Percentiles rank a stretch among this genome's conserved stretches.
phyloP scores from a whole-genome alignment of 1,140 invertebrate species.

The Dinothrombium tinctorium region DNA sequence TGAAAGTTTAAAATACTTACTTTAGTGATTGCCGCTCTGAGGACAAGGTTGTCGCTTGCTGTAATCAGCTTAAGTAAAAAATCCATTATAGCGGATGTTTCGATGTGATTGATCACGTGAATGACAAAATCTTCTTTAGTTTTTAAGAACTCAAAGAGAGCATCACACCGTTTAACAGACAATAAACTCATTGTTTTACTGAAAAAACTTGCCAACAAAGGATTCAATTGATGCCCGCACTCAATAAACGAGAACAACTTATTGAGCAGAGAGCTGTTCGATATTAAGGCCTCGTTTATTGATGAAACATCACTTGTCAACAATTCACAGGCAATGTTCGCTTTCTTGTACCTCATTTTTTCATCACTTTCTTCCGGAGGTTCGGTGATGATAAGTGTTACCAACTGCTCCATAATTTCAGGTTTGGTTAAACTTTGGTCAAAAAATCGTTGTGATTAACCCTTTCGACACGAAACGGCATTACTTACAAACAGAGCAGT shows the following conservation, averaged over 20 bases:
- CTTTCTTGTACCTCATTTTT: slow-evolving; percentile 46
- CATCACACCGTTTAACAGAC: slow-evolving; percentile 46
- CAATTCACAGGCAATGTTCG: slow-evolving; percentile 79
- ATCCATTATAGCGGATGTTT: slow-evolving; percentile 86
- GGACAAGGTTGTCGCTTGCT: slow-evolving; percentile 22
- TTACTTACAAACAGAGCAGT: slow-evolving; percentile 69
- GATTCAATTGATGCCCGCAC: slow-evolving; percentile 61
- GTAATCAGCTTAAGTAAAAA: slow-evolving; percentile 64
- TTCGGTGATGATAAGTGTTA: slow-evolving; percentile 61
- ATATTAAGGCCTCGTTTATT: slow-evolving; percentile 59
- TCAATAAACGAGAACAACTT: slow-evolving; percentile 41
- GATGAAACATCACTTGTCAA: slow-evolving; percentile 62
- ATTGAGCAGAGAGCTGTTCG: slow-evolving; percentile 44
- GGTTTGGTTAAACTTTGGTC: slow-evolving; percentile 53
- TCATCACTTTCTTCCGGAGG: slow-evolving; percentile 45
- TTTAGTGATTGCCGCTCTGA: not conserved
- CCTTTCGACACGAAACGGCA: not conserved
- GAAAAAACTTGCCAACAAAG: slow-evolving; percentile 80
- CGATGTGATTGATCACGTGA: slow-evolving; percentile 58
- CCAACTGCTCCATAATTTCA: slow-evolving; percentile 57
- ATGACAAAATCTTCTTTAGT: slow-evolving; percentile 58
- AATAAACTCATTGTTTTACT: slow-evolving; percentile 72
- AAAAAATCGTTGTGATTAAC: slow-evolving; percentile 13
- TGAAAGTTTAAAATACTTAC: not conserved
- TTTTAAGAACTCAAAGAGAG: slow-evolving; percentile 57